Evolutionary conservation across 2,797 vertebrate genomes (phyloP).

Genomic region (Danionella dracula): DNA sequence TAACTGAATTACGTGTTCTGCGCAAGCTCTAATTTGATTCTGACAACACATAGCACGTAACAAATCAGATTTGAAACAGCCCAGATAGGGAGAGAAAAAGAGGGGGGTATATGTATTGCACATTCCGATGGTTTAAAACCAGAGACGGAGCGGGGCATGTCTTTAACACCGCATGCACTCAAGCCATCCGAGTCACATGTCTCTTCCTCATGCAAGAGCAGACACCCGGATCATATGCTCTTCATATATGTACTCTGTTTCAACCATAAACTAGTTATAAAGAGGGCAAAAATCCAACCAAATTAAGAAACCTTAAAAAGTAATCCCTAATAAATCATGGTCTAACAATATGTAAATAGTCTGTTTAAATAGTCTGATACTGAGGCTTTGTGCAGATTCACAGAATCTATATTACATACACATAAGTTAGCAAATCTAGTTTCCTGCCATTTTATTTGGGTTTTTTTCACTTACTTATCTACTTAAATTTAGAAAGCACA

Average conservation of each 20-base stretch:
- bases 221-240: conserved; percentile 2
- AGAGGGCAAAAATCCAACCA: too few species aligned
- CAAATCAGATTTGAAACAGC: conserved; percentile 43
- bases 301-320: too few species aligned
- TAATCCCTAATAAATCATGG: too few species aligned
- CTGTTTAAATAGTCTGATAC: too few species aligned
- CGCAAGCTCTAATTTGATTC: conserved; percentile 48
- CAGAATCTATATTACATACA: too few species aligned
- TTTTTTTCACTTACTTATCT: too few species aligned
- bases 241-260: not conserved
- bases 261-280: not conserved
- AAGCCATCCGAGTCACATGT: conserved; percentile 39
- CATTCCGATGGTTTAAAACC: conserved; percentile 53
- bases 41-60: conserved; percentile 38
- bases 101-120: conserved; percentile 41
- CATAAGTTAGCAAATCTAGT: too few species aligned
- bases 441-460: too few species aligned
- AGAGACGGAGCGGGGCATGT: conserved; percentile 34
- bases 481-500: too few species aligned
- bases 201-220: conserved; percentile 31
- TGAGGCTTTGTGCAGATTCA: too few species aligned
- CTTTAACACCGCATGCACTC: conserved; percentile 22
- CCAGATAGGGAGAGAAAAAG: conserved; percentile 4
- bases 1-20: conserved; percentile 62
- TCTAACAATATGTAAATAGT: too few species aligned